Percentiles rank a stretch among this genome's conserved stretches.
These are phyloP conservation scores for Acromyrmex echinatior DNA, from an alignment of 1,140 invertebrate species.

Conservation along the genomic window DNA sequence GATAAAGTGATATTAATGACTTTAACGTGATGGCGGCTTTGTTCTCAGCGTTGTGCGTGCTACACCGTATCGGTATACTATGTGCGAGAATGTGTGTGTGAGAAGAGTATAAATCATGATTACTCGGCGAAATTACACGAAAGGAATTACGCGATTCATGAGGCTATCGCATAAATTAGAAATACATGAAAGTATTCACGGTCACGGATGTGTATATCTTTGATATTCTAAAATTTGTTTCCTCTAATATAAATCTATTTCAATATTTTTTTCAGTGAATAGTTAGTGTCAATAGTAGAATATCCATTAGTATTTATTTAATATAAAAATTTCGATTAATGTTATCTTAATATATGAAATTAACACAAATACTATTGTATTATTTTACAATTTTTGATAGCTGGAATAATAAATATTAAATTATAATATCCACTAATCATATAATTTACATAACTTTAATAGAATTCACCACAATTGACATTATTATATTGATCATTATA, in stretches of 20 bases:
- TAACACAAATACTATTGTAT: background rate
- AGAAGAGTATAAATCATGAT: conserved; percentile 62
- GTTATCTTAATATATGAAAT: background rate
- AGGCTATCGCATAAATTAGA: conserved; percentile 30
- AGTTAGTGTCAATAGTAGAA: background rate
- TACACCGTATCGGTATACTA: background rate
- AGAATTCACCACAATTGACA: conserved; percentile 1
- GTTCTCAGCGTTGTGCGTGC: conserved; percentile 20
- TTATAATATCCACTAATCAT: background rate
- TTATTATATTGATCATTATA: conserved; percentile 12
- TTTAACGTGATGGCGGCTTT: conserved; percentile 56
- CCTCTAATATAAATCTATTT: background rate
- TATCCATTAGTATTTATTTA: background rate
- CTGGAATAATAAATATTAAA: conserved; percentile 52
- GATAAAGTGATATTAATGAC: conserved; percentile 66
- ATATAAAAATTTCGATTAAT: background rate
- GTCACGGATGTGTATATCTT: background rate
- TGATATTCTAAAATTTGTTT: background rate
- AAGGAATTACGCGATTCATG: conserved; percentile 33
- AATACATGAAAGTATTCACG: background rate
- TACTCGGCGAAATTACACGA: conserved; percentile 47
- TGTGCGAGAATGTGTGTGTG: background rate
- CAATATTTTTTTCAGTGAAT: background rate
- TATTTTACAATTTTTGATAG: background rate
- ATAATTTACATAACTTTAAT: conserved; percentile 37